Evolutionary conservation across 2,797 vertebrate species (phyloP).

Genomic region (Hydrocynus forskahlii): DNA sequence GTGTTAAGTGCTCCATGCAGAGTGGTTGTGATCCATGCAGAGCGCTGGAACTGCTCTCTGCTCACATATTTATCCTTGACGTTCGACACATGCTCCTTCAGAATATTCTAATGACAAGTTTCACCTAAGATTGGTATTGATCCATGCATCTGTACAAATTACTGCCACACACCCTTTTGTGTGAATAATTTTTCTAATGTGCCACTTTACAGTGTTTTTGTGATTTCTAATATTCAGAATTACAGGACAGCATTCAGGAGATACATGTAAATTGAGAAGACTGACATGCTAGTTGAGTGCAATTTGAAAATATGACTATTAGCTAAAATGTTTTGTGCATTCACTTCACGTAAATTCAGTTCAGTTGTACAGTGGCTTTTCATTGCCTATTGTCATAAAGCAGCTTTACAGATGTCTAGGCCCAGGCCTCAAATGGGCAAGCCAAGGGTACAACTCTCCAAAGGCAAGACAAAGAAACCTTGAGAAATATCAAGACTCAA

Average conservation of each 20-base stretch:
- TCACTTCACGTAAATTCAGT: too few relatives aligned
- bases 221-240: not conserved
- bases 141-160: not conserved
- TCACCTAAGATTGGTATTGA: not conserved
- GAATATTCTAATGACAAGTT: not conserved
- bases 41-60: slow-evolving; percentile 12
- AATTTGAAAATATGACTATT: too few relatives aligned
- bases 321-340: too few relatives aligned
- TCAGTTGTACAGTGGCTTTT: too few relatives aligned
- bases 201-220: not conserved
- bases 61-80: not conserved
- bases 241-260: not conserved
- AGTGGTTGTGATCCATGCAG: slow-evolving; percentile 27
- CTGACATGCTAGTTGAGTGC: too few relatives aligned
- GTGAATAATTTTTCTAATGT: not conserved
- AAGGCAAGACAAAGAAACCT: too few relatives aligned
- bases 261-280: not conserved
- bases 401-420: too few relatives aligned
- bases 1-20: slow-evolving; percentile 10
- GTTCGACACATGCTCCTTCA: not conserved
- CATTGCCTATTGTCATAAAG: too few relatives aligned
- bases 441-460: too few relatives aligned
- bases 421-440: too few relatives aligned
- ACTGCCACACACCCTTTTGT: not conserved
- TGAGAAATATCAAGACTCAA: too few relatives aligned